Evolutionary conservation across 1,140 invertebrate species (phyloP), one percentile per base, ranked within the genome.

Genomic region (Schlechtendalia chinensis): DNA sequence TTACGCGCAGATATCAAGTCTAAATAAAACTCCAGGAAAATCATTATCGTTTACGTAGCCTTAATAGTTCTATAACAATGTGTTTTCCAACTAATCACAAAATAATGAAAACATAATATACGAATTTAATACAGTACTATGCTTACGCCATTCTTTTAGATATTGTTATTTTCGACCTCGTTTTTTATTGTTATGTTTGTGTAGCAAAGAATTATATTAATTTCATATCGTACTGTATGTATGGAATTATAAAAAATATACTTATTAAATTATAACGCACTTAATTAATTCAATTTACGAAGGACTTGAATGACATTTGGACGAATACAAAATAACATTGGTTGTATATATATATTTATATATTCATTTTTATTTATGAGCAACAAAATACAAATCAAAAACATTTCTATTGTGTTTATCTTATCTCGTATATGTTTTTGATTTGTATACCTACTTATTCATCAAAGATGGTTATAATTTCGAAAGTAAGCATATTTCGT

Each of bases 151-250:
- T 67, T 45, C 32, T 22, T 24, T 50, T 69, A 47, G n/a, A 65
- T 67, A 10, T 65, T 45, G 1, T 27, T 27, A 1, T 69, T 39
- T 24, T 24, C 12, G 56, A 27, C 56, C 72, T 77, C 72, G 32
- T 77, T 59, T 75, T 74, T 77, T 75, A 45, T 59, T 59, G 53
- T 56, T 54, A 58, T 58, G 19, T 5, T 75, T 47, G 32, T 45
- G n/a, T 77, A 12, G 45, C 14, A 24, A 11, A 22, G 22, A 14
- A 58, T 77, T 27, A 22, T 77, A 59, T 16, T 17, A 47, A 77
- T 59, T 45, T 47, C 2, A 4, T 10, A 58, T 56, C 14, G 22
- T 74, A 29, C 56, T 11, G 14, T 50, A 50, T 50, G 12, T 45
- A 75, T 75, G 19, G 29, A 59, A 59, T 45, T 75, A 45, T 75